Percentiles rank a stretch among this genome's conserved stretches.
These are phyloP conservation scores for Heliconius ethilla DNA, from an alignment of 2,888 invertebrate genomes.

Conservation along the genomic window DNA sequence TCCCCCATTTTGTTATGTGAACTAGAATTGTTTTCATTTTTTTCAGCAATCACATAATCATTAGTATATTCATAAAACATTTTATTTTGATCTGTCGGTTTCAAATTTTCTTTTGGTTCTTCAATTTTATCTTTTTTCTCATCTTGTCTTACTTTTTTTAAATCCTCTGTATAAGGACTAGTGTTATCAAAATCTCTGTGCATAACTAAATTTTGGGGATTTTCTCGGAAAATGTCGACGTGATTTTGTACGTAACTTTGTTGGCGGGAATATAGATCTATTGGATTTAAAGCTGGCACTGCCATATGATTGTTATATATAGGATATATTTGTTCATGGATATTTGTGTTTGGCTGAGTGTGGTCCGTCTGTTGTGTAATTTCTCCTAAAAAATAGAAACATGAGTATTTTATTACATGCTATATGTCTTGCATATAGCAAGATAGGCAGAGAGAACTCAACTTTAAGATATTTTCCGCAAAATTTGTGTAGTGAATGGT, in stretches of 20 bases:
- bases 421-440: too few relatives aligned
- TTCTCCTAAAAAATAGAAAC: conserved; percentile 60
- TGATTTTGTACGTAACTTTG: conserved; percentile 66
- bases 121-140: conserved; percentile 58
- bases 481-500: too few relatives aligned
- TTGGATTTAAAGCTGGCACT: conserved; percentile 49
- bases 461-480: too few relatives aligned
- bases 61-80: conserved; percentile 57
- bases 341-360: conserved; percentile 49
- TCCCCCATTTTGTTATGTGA: conserved; percentile 57
- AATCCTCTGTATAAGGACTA: conserved; percentile 62
- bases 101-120: conserved; percentile 71
- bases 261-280: conserved; percentile 60
- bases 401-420: neutral
- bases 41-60: conserved; percentile 47
- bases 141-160: conserved; percentile 62
- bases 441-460: neutral
- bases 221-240: conserved; percentile 55
- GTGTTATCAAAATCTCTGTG: conserved; percentile 67
- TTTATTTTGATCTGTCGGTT: conserved; percentile 68
- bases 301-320: conserved; percentile 61
- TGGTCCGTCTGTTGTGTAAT: conserved; percentile 54
- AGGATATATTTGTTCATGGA: conserved; percentile 63
- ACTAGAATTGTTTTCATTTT: conserved; percentile 57
- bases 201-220: conserved; percentile 73